Percentiles rank a stretch among this genome's conserved stretches.
phyloP scores from a whole-genome alignment of 2,888 invertebrate genomes.

The Orthonevra nobilis region DNA sequence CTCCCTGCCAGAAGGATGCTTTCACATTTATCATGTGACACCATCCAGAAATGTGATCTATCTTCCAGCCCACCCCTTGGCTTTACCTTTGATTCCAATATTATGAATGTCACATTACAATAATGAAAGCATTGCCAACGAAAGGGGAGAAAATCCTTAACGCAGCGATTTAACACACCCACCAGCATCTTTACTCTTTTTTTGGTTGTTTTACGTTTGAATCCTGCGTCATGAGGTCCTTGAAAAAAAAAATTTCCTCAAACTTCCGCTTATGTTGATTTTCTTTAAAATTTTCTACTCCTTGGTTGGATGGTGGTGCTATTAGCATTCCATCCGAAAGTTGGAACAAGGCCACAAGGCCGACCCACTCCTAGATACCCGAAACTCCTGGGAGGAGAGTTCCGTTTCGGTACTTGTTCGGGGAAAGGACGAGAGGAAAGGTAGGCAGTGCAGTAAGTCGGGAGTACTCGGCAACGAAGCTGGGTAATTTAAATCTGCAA shows the following conservation, averaged over 20 bases:
- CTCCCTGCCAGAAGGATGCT: constrained; percentile 21
- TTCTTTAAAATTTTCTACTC: constrained; percentile 7
- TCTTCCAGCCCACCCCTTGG: background rate
- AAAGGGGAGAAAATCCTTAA: constrained; percentile 19
- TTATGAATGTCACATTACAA: constrained; percentile 54
- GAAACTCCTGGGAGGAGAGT: constrained; percentile 19
- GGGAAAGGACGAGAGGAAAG: constrained; percentile 10
- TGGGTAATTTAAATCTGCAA: constrained; percentile 53
- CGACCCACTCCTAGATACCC: constrained; percentile 8
- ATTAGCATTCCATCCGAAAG: constrained; percentile 42
- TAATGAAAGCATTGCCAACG: constrained; percentile 13
- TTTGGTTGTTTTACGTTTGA: too few relatives aligned
- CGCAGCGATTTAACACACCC: constrained; percentile 46
- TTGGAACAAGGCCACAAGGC: constrained; percentile 58
- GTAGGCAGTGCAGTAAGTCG: constrained; percentile 32
- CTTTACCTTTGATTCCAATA: constrained; percentile 36
- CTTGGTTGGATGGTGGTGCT: constrained; percentile 27
- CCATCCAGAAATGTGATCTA: constrained; percentile 10
- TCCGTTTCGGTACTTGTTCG: constrained; percentile 5
- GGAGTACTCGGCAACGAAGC: background rate
- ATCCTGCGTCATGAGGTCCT: constrained; percentile 36
- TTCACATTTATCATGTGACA: constrained; percentile 50
- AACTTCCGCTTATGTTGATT: constrained; percentile 1
- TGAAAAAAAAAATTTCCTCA: constrained; percentile 40
- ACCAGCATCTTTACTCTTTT: too few relatives aligned